Conservation (phyloP, 2,113 vertebrate species). For the Aldabrachelys gigantea region DNA sequence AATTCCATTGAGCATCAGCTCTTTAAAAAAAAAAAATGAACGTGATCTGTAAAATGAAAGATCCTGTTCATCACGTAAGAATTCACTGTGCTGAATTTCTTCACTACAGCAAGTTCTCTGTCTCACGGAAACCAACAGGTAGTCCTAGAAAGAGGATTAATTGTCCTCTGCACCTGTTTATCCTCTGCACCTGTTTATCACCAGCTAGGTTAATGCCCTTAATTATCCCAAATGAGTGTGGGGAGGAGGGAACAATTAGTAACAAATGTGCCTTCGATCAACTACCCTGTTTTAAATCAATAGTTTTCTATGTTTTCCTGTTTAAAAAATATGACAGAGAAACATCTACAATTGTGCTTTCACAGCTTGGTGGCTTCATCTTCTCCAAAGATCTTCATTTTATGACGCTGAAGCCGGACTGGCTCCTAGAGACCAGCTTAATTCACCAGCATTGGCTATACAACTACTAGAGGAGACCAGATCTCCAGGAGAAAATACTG, state of each 20-base stretch:
- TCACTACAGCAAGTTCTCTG: not conserved
- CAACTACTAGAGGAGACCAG: not conserved
- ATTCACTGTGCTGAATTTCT: rapidly evolving
- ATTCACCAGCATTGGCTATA: rapidly evolving
- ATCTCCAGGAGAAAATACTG: not conserved
- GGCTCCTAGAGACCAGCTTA: not conserved
- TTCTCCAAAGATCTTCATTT: not conserved
- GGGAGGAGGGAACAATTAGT: not conserved
- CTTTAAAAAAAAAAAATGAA: not conserved
- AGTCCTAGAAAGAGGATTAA: not conserved
- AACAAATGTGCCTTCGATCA: slow-evolving; percentile 2
- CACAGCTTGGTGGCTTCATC: not conserved
- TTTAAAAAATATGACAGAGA: not conserved
- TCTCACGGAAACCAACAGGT: not conserved
- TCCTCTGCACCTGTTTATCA: not conserved
- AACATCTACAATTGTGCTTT: slow-evolving; percentile 1
- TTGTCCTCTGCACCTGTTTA: slow-evolving; percentile 29
- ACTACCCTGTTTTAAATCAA: not conserved
- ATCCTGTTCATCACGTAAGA: not conserved
- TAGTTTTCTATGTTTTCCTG: not conserved
- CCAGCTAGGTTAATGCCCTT: not conserved
- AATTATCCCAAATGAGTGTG: slow-evolving; percentile 21
- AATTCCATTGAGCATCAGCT: not conserved
- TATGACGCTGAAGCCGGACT: not conserved
- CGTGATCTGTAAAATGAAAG: not conserved